Evolutionary conservation across 2,113 vertebrate genomes (phyloP), one percentile per base, ranked within the genome.

Genomic region (Tragelaphus scriptus): DNA sequence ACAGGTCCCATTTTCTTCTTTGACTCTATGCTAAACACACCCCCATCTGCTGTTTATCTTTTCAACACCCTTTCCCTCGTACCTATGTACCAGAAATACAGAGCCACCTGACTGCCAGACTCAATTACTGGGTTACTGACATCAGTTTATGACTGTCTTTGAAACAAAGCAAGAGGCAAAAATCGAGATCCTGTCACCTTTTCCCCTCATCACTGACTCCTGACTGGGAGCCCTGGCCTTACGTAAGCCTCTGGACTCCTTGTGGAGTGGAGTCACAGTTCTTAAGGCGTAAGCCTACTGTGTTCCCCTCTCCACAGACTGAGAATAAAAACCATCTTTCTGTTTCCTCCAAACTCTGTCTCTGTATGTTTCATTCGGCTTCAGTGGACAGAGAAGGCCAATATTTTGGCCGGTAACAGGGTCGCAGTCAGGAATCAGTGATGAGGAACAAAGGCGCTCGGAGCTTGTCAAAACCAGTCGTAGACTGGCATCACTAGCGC

Each of bases 201-300:
- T 71, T 6, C 0, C 19, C 1, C n/a, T 71, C n/a, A 40, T 71
- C n/a, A 23, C 68, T 0, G 2, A 40, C n/a, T 6, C 19, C 68
- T 40, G 19, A 36, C 68, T 40, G 68, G n/a, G 68, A 40, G n/a
- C n/a, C n/a, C n/a, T 40, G 68, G 68, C 68, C 19, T 71, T 23
- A 71, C 40, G 3, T 71, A 71, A 71, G 68, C 19, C 68, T 40
- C 68, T 36, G 40, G 68, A 71, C 1, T 11, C n/a, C 68, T 40
- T 19, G 12, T 23, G 68, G n/a, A 71, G 68, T 40, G n/a, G n/a
- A n/a, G n/a, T 40, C n/a, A 40, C 68, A 23, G 10, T 40, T 71
- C n/a, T 40, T 12, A 1, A 71, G 68, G 68, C n/a, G 6, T 71
- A 71, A 71, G 65, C n/a, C n/a, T 23, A 23, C 68, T 71, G 2